A percentile compares a stretch with the other conserved stretches of the same genome.
phyloP scores from a whole-genome alignment of 2,888 invertebrate species.

The Drosophila kanekoi region DNA sequence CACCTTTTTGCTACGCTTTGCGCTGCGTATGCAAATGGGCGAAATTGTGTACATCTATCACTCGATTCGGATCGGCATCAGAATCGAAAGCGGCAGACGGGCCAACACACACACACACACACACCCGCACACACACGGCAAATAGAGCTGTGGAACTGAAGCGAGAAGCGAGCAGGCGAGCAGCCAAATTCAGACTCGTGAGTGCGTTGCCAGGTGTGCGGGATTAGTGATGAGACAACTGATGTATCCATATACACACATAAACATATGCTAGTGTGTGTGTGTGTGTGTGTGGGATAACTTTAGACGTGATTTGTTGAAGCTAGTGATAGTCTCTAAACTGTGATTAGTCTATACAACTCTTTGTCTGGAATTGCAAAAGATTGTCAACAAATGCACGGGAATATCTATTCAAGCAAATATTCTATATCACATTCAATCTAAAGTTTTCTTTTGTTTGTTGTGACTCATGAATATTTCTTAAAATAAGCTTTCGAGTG shows the following conservation, averaged over 20 bases:
- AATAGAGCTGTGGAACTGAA: slow-evolving; percentile 1
- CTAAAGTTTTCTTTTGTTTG: no score
- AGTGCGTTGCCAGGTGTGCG: slow-evolving; percentile 67
- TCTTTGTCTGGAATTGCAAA: slow-evolving; percentile 7
- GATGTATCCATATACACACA: slow-evolving; percentile 27
- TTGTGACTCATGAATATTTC: no score
- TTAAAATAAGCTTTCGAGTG: background rate
- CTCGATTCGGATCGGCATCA: slow-evolving; percentile 67
- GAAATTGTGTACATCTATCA: slow-evolving; percentile 81
- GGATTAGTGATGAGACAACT: slow-evolving; percentile 67
- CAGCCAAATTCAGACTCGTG: slow-evolving; percentile 25
- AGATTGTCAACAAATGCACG: slow-evolving; percentile 17
- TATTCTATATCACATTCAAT: no score
- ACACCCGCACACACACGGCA: slow-evolving; percentile 9
- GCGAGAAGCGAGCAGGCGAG: slow-evolving; percentile 5
- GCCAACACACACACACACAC: slow-evolving; percentile 9
- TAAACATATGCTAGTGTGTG: background rate
- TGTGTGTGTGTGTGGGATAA: slow-evolving; percentile 17
- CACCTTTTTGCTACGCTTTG: slow-evolving; percentile 44
- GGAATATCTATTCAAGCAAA: slow-evolving; percentile 14
- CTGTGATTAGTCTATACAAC: slow-evolving; percentile 46
- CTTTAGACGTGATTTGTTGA: slow-evolving; percentile 41
- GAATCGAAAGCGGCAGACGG: slow-evolving; percentile 51
- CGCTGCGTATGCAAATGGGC: slow-evolving; percentile 75
- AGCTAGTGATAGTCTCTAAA: slow-evolving; percentile 32